phyloP scores from a whole-genome alignment of 1,140 invertebrate genomes.

The Drosophila mayri region DNA sequence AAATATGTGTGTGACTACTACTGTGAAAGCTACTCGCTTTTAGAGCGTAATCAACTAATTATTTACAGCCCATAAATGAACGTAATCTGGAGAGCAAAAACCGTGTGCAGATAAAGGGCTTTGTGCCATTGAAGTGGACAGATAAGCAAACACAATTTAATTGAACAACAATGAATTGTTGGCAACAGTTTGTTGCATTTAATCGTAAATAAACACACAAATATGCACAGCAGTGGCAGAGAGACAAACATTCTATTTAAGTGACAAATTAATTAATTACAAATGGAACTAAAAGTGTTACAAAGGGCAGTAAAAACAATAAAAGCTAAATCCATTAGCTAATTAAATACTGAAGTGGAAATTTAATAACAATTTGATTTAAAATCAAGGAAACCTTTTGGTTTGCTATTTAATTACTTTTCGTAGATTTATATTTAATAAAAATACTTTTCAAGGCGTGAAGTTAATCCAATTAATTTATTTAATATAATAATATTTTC shows the following conservation, averaged over 20 bases:
- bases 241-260: conserved; percentile 4
- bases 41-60: conserved; percentile 49
- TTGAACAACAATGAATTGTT: conserved; percentile 25
- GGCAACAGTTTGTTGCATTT: conserved; percentile 20
- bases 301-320: conserved; percentile 10
- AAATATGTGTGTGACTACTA: conserved; percentile 25
- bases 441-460: background rate
- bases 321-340: conserved; percentile 7
- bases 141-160: conserved; percentile 36
- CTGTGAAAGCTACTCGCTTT: conserved; percentile 10
- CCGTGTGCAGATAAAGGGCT: conserved; percentile 28
- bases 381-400: background rate
- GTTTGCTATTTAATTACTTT: background rate
- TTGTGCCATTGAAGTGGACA: conserved; percentile 28
- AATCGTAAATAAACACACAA: conserved; percentile 21
- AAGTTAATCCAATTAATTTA: too few relatives aligned
- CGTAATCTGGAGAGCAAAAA: conserved; percentile 36
- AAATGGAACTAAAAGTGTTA: background rate
- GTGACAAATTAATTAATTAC: conserved; percentile 24
- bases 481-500: too few relatives aligned
- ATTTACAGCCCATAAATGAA: conserved; percentile 60
- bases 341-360: background rate
- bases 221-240: background rate
- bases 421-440: background rate
- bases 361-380: conserved; percentile 3